phyloP scores from a whole-genome alignment of 2,888 invertebrate genomes.

The Xylota sylvarum region DNA sequence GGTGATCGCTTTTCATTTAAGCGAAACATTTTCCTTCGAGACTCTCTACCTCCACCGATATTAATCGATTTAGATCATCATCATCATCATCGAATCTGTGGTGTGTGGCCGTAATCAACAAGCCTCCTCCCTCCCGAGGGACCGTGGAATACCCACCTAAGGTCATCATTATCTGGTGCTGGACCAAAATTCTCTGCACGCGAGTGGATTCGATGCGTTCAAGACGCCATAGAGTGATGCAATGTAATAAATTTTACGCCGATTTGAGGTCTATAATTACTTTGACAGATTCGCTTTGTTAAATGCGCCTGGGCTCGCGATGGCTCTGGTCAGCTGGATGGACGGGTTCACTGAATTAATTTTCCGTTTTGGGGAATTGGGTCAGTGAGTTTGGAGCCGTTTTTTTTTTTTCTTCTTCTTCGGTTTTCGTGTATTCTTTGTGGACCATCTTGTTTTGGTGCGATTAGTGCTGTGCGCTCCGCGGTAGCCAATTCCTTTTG shows the following conservation, averaged over 20 bases:
- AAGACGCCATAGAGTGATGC: conserved; percentile 56
- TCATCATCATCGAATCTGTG: conserved; percentile 49
- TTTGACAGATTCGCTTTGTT: conserved; percentile 73
- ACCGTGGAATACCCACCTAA: conserved; percentile 41
- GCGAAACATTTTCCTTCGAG: conserved; percentile 12
- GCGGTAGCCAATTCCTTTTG: conserved; percentile 52
- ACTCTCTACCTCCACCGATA: conserved; percentile 13
- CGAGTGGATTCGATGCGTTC: conserved; percentile 24
- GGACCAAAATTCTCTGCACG: conserved; percentile 19
- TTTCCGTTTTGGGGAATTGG: conserved; percentile 75
- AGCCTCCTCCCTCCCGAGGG: conserved; percentile 6
- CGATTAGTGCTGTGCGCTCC: conserved; percentile 20
- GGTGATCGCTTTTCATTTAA: conserved; percentile 66
- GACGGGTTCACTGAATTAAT: conserved; percentile 72
- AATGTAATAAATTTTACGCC: conserved; percentile 68
- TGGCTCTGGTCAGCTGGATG: conserved; percentile 43
- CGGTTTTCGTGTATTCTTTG: neutral
- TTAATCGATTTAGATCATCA: conserved; percentile 66
- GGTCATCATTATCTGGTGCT: conserved; percentile 38
- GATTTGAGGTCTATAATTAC: conserved; percentile 72
- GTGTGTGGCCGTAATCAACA: conserved; percentile 52
- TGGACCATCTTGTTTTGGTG: conserved; percentile 26
- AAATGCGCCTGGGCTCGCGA: conserved; percentile 51
- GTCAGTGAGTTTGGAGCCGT: conserved; percentile 55
- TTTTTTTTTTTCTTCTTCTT: conserved; percentile 29